Evolutionary conservation across 2,113 vertebrate genomes (phyloP).

Genomic region (Labeo catla): DNA sequence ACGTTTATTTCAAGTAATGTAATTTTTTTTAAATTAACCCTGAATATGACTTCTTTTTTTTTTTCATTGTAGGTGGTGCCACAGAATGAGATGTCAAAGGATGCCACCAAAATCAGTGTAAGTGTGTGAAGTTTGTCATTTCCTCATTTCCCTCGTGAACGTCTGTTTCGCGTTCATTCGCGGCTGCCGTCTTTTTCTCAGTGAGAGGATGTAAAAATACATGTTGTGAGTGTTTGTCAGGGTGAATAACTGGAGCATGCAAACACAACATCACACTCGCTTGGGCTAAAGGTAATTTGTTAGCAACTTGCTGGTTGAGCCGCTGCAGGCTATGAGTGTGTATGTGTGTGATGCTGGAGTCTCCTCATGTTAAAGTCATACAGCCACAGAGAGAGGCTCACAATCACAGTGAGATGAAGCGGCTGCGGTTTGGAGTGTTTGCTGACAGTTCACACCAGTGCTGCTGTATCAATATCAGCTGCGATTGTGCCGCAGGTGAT

Average conservation of each 20-base stretch:
- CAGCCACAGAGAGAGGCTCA: neutral
- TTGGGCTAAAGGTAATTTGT: constrained; percentile 48
- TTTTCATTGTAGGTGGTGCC: constrained; percentile 78
- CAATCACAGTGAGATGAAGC: neutral
- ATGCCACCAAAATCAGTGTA: constrained; percentile 96
- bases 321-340: neutral
- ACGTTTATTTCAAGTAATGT: neutral
- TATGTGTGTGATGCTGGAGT: neutral
- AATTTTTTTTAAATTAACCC: too few relatives aligned
- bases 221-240: constrained; percentile 29
- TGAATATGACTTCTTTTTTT: neutral
- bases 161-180: neutral
- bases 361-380: neutral
- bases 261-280: neutral
- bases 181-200: neutral
- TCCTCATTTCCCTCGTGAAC: neutral
- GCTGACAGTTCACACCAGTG: neutral
- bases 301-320: constrained; percentile 22
- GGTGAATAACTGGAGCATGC: neutral
- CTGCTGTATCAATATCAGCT: neutral
- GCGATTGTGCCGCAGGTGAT: neutral
- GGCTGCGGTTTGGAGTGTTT: neutral
- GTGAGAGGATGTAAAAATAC: constrained; percentile 14
- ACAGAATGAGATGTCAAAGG: constrained; percentile 85
- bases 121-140: constrained; percentile 69